Conservation (phyloP, 2,797 vertebrate genomes). For the Pogonophryne albipinna region DNA sequence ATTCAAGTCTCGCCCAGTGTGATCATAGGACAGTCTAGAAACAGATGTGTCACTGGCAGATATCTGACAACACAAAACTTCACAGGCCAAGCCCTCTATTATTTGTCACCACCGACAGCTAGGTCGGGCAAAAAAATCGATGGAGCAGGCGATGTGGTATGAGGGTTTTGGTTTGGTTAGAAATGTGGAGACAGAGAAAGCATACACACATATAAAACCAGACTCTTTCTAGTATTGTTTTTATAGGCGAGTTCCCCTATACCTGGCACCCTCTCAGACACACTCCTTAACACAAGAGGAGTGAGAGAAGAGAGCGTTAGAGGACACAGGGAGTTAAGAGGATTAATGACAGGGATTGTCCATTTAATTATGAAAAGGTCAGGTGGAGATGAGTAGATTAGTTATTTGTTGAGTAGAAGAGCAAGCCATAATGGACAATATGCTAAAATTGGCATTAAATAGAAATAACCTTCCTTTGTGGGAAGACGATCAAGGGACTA, state of each 20-base stretch:
- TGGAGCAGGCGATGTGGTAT: constrained; percentile 34
- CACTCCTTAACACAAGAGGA: constrained; percentile 15
- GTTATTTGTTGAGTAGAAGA: constrained; percentile 38
- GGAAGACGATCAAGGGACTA: neutral
- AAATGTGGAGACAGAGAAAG: constrained; percentile 18
- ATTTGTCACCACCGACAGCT: constrained; percentile 79
- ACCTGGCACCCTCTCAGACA: neutral
- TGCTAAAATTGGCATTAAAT: constrained; percentile 58
- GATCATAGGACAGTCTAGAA: constrained; percentile 70
- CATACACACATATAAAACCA: neutral
- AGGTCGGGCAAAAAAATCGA: constrained; percentile 15
- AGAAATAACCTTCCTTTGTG: constrained; percentile 18
- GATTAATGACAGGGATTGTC: constrained; percentile 43
- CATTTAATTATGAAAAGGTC: constrained; percentile 65
- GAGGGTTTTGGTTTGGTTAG: constrained; percentile 22
- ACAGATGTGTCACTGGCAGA: constrained; percentile 75
- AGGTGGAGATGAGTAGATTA: constrained; percentile 38
- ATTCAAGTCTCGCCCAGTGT: constrained; percentile 65
- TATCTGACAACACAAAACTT: constrained; percentile 70
- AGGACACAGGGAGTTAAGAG: constrained; percentile 28
- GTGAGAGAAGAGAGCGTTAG: constrained; percentile 29
- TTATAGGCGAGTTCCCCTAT: constrained; percentile 4
- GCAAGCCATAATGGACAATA: constrained; percentile 37
- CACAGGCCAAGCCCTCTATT: constrained; percentile 63
- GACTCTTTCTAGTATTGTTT: constrained; percentile 7